Evolutionary conservation across 2,797 vertebrate species (phyloP).

Genomic region (Echeneis naucrates): DNA sequence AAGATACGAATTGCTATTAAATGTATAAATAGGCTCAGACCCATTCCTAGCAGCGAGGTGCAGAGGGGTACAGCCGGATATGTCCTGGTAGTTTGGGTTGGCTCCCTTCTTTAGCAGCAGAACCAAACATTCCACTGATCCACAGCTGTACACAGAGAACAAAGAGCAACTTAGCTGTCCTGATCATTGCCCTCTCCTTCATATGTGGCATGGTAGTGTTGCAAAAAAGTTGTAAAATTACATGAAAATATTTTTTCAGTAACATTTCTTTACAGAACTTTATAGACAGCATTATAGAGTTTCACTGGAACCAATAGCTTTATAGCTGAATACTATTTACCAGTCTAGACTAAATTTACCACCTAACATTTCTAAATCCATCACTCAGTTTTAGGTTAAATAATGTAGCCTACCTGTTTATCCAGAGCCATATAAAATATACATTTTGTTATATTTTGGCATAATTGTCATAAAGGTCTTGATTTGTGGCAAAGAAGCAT

Average conservation of each 20-base stretch:
- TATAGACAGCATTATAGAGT: background rate
- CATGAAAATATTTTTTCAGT: background rate
- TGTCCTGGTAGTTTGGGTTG: constrained; percentile 99
- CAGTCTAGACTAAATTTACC: background rate
- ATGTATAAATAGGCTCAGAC: constrained; percentile 75
- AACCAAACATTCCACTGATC: constrained; percentile 97
- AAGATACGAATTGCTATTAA: background rate
- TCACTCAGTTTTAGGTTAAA: too few relatives aligned
- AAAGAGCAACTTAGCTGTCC: background rate
- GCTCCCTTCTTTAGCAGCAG: constrained; percentile 95
- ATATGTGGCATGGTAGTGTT: background rate
- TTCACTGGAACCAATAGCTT: background rate
- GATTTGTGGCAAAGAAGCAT: too few relatives aligned
- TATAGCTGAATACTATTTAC: background rate
- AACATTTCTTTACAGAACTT: background rate
- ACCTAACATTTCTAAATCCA: too few relatives aligned
- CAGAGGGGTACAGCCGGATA: constrained; percentile 97
- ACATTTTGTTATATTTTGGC: too few relatives aligned
- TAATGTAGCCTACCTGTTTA: too few relatives aligned
- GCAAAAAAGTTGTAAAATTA: background rate
- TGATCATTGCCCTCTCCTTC: background rate
- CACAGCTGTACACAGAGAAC: constrained; percentile 86
- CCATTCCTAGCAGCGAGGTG: constrained; percentile 98
- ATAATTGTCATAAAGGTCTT: too few relatives aligned
- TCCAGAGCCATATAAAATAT: too few relatives aligned